Evolutionary conservation across 2,888 invertebrate species (phyloP).

Genomic region (Xylocampa areola): DNA sequence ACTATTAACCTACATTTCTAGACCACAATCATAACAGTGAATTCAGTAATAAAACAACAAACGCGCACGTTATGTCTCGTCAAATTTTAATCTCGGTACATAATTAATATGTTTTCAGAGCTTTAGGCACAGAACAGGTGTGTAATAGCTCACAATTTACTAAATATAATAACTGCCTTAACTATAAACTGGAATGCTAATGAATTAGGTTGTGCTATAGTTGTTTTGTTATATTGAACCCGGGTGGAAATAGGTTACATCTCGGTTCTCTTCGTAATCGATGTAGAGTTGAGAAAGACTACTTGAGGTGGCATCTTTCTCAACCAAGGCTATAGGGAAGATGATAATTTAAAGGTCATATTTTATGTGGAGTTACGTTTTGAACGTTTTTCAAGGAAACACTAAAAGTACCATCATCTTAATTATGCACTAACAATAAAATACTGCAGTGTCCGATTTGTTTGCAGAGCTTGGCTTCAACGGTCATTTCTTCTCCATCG

Average conservation of each 20-base stretch:
- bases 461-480: too few species aligned
- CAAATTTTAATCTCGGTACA: constrained; percentile 65
- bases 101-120: constrained; percentile 64
- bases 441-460: too few species aligned
- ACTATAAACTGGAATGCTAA: constrained; percentile 35
- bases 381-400: too few species aligned
- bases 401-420: too few species aligned
- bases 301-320: too few species aligned
- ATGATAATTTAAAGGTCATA: too few species aligned
- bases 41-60: constrained; percentile 32
- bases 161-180: constrained; percentile 25
- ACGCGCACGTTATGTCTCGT: constrained; percentile 55
- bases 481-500: too few species aligned
- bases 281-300: too few species aligned
- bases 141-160: constrained; percentile 56
- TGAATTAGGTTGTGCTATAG: constrained; percentile 31
- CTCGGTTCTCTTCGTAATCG: too few species aligned
- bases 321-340: too few species aligned
- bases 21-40: constrained; percentile 14
- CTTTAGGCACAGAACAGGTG: constrained; percentile 55
- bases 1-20: constrained; percentile 27
- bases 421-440: too few species aligned
- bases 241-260: background rate
- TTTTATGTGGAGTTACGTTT: too few species aligned
- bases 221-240: background rate